Base-by-base conservation (phyloP, 2,797 vertebrate species). In the Sebastes miniatus region DNA sequence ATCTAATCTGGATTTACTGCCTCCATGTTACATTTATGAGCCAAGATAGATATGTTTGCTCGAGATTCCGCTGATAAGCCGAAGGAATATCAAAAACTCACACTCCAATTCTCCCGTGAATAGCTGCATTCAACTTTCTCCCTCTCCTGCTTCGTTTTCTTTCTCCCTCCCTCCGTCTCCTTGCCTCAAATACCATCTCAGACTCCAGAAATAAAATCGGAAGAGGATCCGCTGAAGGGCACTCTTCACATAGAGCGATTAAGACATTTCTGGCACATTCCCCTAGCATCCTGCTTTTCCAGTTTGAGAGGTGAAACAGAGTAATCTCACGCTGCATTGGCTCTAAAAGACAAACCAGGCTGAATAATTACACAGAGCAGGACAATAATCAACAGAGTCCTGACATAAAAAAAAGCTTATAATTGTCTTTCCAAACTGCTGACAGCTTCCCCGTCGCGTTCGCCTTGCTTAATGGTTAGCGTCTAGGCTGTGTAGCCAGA, bases 291-390 rank as follows among this genome's bases (percentile, higher is more conserved):
- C 77, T 22, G 85, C 78, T 81, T 87, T 81, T 86, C 85, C 77
- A 73, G 80, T 85, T 89, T 87, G 77, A 88, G 80, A 88, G 90
- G 84, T 90, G 91, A 92, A 90, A 87, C 82, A 63, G 76, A 82
- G 88, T 86, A 91, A 93, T 93, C 82, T 92, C 93, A 93, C 66
- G 91, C 89, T 72, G 85, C 88, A 90, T 88, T 92, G 87, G 77
- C 68, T 92, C 79, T 54, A 50, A 80, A 90, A 93, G 80, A 88
- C 87, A 90, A 93, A 92, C 84, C 88, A 77, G 71, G 87, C 88
- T 85, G 87, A 92, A 93, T 92, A 93, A 93, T 93, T 87, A 93
- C 85, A 87, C 80, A 79, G 76, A 62, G 81, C 67, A 57, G 85
- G 83, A 88, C 89, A 86, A 87, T 88, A 90, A 92, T 92, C 87